Evolutionary conservation across 2,797 vertebrate species (phyloP).

Genomic region (Sparidentex hasta): DNA sequence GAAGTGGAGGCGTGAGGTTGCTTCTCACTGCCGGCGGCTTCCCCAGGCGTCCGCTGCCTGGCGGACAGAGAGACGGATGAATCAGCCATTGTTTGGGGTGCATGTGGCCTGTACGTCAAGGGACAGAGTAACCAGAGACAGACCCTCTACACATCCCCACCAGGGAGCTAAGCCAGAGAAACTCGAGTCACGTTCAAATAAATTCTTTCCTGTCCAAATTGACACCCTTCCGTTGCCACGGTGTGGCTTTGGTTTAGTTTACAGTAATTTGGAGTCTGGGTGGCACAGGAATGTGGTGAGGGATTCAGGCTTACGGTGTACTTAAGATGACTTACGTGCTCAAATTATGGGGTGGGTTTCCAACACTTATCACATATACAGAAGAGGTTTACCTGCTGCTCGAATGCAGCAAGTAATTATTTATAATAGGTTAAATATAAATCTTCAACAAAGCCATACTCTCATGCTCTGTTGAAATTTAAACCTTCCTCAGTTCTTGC

Average conservation of each 20-base stretch:
- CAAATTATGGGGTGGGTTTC: slow-evolving; percentile 72
- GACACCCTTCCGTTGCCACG: slow-evolving; percentile 82
- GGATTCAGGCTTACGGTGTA: slow-evolving; percentile 66
- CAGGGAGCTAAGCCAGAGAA: slow-evolving; percentile 75
- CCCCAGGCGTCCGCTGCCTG: slow-evolving; percentile 50
- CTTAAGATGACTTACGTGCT: slow-evolving; percentile 70
- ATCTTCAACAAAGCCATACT: slow-evolving; percentile 46
- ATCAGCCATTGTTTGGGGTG: slow-evolving; percentile 82
- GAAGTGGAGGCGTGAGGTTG: slow-evolving; percentile 20
- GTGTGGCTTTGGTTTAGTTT: slow-evolving; percentile 77
- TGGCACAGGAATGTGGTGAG: slow-evolving; percentile 79
- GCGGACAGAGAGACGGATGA: slow-evolving; percentile 75
- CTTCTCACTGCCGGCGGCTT: slow-evolving; percentile 44
- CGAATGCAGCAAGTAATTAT: slow-evolving; percentile 49
- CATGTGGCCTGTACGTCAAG: slow-evolving; percentile 72
- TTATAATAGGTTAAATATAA: slow-evolving; percentile 56
- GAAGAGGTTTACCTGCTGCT: slow-evolving; percentile 57
- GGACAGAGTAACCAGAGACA: slow-evolving; percentile 78
- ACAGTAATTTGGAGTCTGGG: slow-evolving; percentile 82
- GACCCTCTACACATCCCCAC: slow-evolving; percentile 77
- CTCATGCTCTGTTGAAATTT: slow-evolving; percentile 24
- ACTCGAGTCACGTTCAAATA: slow-evolving; percentile 83
- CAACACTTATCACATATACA: slow-evolving; percentile 59
- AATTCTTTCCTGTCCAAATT: slow-evolving; percentile 84
- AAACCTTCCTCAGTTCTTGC: slow-evolving; percentile 17